A percentile compares a stretch with the other conserved stretches of the same genome.
Conservation (phyloP, 1,140 invertebrate species). For the Atopsyche davidsoni region DNA sequence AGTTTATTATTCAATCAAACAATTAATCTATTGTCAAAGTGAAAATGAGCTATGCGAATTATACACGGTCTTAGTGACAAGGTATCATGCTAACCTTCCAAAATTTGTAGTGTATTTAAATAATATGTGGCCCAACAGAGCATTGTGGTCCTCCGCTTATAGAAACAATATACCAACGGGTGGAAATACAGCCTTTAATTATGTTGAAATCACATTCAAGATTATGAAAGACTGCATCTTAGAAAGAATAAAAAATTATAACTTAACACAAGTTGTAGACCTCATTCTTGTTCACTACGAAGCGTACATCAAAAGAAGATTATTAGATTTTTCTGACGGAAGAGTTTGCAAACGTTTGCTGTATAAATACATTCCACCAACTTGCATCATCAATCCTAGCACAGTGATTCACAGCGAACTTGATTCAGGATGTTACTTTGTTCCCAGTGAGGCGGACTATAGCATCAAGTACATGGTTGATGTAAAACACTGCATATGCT, state of each 20-base stretch:
- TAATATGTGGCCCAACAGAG: constrained; percentile 24
- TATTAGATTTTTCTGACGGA: constrained; percentile 18
- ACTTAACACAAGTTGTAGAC: constrained; percentile 24
- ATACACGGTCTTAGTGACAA: constrained; percentile 11
- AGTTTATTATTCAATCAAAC: constrained; percentile 22
- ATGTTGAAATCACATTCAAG: constrained; percentile 24
- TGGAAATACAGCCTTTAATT: constrained; percentile 15
- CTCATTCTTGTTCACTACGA: constrained; percentile 27
- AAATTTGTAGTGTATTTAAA: constrained; percentile 24
- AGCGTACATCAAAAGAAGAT: constrained; percentile 17
- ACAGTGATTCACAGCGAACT: constrained; percentile 22
- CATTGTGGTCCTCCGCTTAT: constrained; percentile 23
- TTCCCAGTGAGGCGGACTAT: constrained; percentile 26
- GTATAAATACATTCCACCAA: constrained; percentile 26
- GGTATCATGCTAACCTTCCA: constrained; percentile 20
- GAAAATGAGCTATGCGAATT: constrained; percentile 22
- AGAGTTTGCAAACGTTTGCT: constrained; percentile 23
- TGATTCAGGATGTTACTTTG: constrained; percentile 21
- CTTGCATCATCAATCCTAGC: constrained; percentile 25
- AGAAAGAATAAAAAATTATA: constrained; percentile 20
- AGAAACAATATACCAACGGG: constrained; percentile 16
- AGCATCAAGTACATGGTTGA: constrained; percentile 26
- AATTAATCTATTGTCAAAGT: constrained; percentile 20
- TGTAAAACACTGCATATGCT: constrained; percentile 26
- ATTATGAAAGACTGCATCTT: constrained; percentile 27